Base-by-base conservation (phyloP, 1,140 invertebrate genomes). In the Ceratosolen solmsi region DNA sequence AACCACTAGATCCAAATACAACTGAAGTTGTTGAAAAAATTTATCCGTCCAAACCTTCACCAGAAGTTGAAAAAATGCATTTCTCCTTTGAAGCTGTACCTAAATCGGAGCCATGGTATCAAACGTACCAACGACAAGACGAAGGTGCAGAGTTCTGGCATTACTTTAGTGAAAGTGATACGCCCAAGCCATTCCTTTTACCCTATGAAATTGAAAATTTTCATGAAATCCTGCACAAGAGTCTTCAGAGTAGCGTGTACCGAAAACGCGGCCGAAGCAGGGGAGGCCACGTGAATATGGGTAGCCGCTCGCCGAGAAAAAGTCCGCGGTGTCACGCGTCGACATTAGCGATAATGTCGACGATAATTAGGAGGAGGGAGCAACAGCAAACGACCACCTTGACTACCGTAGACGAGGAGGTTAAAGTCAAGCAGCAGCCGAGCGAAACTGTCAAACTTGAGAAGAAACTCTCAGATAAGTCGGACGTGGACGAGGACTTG, bases 241-340 rank as follows among this genome's bases (percentile, higher is more conserved):
- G 84, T 33, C 84, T 76, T 3, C 71, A 80, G 8, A 83, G 25
- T 56, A 86, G 80, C 3, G 86, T 85, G 79, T 22, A 86, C 8
- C 86, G 90, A 0, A 80, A 82, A 63, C 86, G 89, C n/a, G 84
- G 84, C 83, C 86, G 86, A 82, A 84, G 88, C 82, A 84, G 90
- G 54, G 80, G 89, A 83, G 83, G 89, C 75, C 77, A 87, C 77
- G 36, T 79, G 7, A 87, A 85, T 33, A 84, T 85, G 33, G 79
- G 89, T 3, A 92, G 94, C 74, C 91, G 93, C 82, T 94, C 94
- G 81, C 95, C 96, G 0, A 90, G 96, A n/a, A 96, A 97, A 86
- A 96, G 96, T 4, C 96, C 96, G 0, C 90, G 96, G 41, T 96
- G 96, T 88, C 96, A 97, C 86, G 96, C 96, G 0, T 96, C 96